These are phyloP conservation scores for Leptodactylus fallax DNA, from an alignment of 2,797 vertebrate genomes.

Conservation along the genomic window DNA sequence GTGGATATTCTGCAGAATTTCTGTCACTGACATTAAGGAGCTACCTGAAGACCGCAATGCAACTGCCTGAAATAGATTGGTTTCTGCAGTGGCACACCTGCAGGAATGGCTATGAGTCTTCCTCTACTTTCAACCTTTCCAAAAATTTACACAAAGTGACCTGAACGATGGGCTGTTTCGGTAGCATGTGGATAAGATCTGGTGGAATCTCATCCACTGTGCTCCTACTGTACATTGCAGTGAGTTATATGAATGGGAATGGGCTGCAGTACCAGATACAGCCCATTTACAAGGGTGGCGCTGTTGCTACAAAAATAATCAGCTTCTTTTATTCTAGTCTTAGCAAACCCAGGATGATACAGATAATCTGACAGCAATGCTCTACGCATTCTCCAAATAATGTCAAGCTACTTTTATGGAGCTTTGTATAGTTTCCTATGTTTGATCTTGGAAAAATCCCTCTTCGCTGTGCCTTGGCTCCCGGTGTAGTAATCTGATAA, in stretches of 20 bases:
- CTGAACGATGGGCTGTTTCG: too few relatives aligned
- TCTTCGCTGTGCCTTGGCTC: slow-evolving; percentile 10
- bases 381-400: neutral
- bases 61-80: too few relatives aligned
- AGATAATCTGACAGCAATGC: neutral
- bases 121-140: too few relatives aligned
- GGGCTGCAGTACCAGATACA: neutral
- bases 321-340: neutral
- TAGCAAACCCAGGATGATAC: neutral
- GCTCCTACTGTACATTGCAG: too few relatives aligned
- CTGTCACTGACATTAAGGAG: too few relatives aligned
- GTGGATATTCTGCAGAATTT: too few relatives aligned
- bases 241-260: neutral
- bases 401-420: neutral
- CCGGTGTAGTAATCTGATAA: slow-evolving; percentile 44
- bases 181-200: too few relatives aligned
- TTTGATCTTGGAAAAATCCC: slow-evolving; percentile 17
- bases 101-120: too few relatives aligned
- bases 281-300: neutral
- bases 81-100: too few relatives aligned
- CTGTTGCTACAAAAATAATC: neutral
- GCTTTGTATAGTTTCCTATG: neutral
- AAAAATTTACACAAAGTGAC: too few relatives aligned
- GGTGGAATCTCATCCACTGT: too few relatives aligned
- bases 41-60: too few relatives aligned